Percentiles rank a stretch among this genome's conserved stretches.
Evolutionary conservation across 1,140 invertebrate genomes (phyloP).

Genomic region (Zeugodacus cucurbitae): DNA sequence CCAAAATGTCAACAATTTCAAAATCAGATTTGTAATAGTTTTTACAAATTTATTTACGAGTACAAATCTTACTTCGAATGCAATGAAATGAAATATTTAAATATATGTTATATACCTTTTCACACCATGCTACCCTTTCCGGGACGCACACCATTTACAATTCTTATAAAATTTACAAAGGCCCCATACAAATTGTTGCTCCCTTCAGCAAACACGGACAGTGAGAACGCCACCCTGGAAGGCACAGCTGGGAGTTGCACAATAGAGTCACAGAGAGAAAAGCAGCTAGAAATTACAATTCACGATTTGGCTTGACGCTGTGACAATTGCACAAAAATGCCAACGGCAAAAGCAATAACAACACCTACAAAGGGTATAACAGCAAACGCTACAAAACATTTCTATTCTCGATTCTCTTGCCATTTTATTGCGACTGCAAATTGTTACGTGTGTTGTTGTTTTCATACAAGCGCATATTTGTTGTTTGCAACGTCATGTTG

Average conservation of each 20-base stretch:
- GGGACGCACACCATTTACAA: neutral
- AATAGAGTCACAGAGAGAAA: neutral
- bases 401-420: conserved; percentile 5
- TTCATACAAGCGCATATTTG: conserved; percentile 54
- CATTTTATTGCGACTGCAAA: neutral
- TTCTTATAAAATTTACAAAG: neutral
- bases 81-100: conserved; percentile 1
- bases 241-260: neutral
- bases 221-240: neutral
- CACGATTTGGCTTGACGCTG: neutral
- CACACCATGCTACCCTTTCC: neutral
- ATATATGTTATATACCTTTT: neutral
- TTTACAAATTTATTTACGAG: neutral
- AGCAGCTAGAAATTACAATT: conserved; percentile 28
- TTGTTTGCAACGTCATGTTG: conserved; percentile 61
- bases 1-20: neutral
- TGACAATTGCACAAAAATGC: conserved; percentile 24
- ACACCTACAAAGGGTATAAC: conserved; percentile 4
- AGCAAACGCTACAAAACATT: conserved; percentile 12
- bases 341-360: neutral
- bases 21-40: neutral
- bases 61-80: neutral
- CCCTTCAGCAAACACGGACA: neutral
- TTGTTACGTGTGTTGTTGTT: conserved; percentile 2
- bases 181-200: neutral